Percentiles rank a stretch among this genome's conserved stretches.
These are phyloP conservation scores for Spheniscus mendiculus DNA, from an alignment of 2,113 vertebrate genomes.

Conservation along the genomic window DNA sequence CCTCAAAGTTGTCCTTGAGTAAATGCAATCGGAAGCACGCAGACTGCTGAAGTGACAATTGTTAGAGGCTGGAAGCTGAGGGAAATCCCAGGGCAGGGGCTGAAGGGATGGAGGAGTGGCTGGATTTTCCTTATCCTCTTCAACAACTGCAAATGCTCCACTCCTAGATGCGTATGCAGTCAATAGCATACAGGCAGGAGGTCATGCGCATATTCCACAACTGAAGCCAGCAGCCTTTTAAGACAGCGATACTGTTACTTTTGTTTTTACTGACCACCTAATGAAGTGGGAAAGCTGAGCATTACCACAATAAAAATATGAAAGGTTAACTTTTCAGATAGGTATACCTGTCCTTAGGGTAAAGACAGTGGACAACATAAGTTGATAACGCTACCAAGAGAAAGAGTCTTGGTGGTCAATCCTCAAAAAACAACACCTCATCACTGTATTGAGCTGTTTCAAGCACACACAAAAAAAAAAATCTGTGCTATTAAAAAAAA, in stretches of 20 bases:
- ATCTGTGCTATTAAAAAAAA: not conserved
- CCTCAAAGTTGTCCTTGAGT: not conserved
- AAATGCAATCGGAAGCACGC: not conserved
- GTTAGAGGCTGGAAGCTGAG: not conserved
- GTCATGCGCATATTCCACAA: rapidly evolving
- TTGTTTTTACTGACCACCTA: not conserved
- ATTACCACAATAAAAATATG: not conserved
- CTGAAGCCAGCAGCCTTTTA: not conserved
- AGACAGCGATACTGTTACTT: not conserved
- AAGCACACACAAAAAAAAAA: not conserved
- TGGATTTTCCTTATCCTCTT: not conserved
- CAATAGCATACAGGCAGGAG: not conserved
- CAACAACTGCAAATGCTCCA: not conserved
- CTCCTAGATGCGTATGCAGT: not conserved
- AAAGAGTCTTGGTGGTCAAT: not conserved
- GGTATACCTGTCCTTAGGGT: not conserved
- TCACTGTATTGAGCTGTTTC: not conserved
- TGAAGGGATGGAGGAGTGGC: not conserved
- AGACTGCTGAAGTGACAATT: not conserved
- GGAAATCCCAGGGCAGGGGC: not conserved
- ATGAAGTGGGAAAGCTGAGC: not conserved
- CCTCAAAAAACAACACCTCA: not conserved
- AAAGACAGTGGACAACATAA: not conserved
- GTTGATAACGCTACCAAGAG: not conserved
- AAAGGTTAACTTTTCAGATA: not conserved